phyloP scores from a whole-genome alignment of 2,888 invertebrate species.

The Linyphia triangularis region DNA sequence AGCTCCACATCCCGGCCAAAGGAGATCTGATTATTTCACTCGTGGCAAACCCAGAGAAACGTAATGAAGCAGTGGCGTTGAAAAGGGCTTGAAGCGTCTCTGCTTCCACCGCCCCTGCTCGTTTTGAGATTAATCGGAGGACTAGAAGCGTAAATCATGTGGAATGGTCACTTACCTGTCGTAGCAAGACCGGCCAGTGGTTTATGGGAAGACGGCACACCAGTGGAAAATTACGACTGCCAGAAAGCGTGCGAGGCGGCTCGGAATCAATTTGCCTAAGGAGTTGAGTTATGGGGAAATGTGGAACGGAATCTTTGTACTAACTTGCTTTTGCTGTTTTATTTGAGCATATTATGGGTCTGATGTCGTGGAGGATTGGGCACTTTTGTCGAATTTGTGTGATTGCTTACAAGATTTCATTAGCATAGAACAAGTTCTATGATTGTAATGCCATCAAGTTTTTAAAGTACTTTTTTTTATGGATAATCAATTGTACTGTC shows the following conservation, averaged over 20 bases:
- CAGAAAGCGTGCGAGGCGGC: neutral
- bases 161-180: constrained; percentile 69
- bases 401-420: neutral
- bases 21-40: constrained; percentile 59
- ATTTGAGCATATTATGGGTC: neutral
- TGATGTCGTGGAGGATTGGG: neutral
- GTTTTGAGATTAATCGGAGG: constrained; percentile 55
- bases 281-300: neutral
- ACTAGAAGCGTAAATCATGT: constrained; percentile 54
- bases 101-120: neutral
- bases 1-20: neutral
- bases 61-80: constrained; percentile 60
- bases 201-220: constrained; percentile 65
- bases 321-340: neutral
- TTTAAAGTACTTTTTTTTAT: too few species aligned
- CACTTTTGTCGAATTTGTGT: neutral
- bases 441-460: too few species aligned
- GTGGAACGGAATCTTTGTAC: neutral
- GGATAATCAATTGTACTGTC: too few species aligned
- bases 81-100: constrained; percentile 18
- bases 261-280: constrained; percentile 43
- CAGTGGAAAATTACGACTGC: constrained; percentile 32
- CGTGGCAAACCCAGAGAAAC: constrained; percentile 7
- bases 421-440: too few species aligned
- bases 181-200: constrained; percentile 28